phyloP scores from a whole-genome alignment of 2,797 vertebrate species.

The Acrossocheilus wenchowensis region DNA sequence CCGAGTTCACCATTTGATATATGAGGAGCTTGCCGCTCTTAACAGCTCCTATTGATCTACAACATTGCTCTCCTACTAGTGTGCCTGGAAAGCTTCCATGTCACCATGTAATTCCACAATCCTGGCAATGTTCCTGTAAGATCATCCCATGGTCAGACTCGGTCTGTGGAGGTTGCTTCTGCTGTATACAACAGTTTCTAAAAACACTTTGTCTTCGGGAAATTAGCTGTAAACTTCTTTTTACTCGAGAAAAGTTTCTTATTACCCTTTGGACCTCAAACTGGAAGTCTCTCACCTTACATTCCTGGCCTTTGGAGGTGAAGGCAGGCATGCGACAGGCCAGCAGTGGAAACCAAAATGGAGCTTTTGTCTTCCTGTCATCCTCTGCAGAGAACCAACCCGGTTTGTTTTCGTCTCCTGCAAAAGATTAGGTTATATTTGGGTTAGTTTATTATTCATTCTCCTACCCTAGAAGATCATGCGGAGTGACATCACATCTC shows the following conservation, averaged over 20 bases:
- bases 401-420: conserved; percentile 92
- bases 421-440: neutral
- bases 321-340: conserved; percentile 87
- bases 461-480: neutral
- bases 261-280: neutral
- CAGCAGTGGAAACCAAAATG: conserved; percentile 88
- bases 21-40: conserved; percentile 67
- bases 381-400: conserved; percentile 93
- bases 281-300: conserved; percentile 80
- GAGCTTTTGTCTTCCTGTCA: conserved; percentile 84
- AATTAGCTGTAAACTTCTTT: neutral
- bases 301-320: conserved; percentile 82
- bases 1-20: conserved; percentile 71
- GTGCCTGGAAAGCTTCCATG: conserved; percentile 62
- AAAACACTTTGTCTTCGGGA: neutral
- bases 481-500: neutral
- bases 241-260: neutral
- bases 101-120: conserved; percentile 71
- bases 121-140: conserved; percentile 60
- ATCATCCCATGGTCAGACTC: conserved; percentile 54
- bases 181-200: conserved; percentile 11
- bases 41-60: conserved; percentile 75
- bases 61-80: conserved; percentile 54
- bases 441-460: neutral
- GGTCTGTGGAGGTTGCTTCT: conserved; percentile 49